phyloP scores from a whole-genome alignment of 2,888 invertebrate species.

The Hydrotaea diabolus region DNA sequence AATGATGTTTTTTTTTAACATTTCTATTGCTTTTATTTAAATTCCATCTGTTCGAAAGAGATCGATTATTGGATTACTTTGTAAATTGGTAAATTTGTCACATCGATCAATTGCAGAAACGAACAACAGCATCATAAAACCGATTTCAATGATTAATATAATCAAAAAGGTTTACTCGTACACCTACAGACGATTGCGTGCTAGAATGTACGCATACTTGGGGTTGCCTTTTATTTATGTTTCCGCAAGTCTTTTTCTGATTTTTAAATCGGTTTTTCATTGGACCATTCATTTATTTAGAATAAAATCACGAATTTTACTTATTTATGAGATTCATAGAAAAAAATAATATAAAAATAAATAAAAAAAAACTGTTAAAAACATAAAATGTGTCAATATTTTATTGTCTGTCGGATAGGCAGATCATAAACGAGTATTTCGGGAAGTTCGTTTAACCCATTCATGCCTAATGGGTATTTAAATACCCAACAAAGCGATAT shows the following conservation, averaged over 20 bases:
- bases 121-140: not conserved
- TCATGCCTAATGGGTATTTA: no score
- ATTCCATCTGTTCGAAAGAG: not conserved
- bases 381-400: not conserved
- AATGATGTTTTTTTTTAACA: not conserved
- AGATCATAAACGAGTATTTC: no score
- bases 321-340: conserved; percentile 17
- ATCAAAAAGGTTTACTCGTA: not conserved
- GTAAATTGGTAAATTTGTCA: not conserved
- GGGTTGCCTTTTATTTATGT: not conserved
- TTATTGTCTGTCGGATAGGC: no score
- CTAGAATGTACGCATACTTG: not conserved
- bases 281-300: not conserved
- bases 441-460: no score
- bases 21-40: no score
- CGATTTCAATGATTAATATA: not conserved
- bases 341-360: not conserved
- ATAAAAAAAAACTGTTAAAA: conserved; percentile 1
- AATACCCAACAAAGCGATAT: no score
- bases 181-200: not conserved
- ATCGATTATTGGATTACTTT: not conserved
- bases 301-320: conserved; percentile 17
- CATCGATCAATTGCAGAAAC: not conserved
- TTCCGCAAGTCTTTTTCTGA: not conserved
- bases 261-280: conserved; percentile 1